Evolutionary conservation across 2,888 invertebrate genomes (phyloP), one percentile per base, ranked within the genome.

Genomic region (Esperia sulphurella): DNA sequence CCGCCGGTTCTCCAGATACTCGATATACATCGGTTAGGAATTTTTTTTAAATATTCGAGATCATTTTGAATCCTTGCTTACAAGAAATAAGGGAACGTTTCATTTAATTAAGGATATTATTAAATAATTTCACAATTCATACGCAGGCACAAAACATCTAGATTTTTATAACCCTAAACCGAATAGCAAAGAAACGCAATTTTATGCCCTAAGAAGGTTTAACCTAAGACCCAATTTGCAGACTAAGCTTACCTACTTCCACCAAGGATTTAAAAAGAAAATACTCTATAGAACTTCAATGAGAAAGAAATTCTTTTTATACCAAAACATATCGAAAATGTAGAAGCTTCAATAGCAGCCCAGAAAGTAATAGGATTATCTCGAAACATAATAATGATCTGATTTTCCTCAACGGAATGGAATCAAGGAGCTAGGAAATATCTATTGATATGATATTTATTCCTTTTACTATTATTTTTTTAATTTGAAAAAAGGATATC

Each of bases 351-450:
- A n/a, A 43, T 45, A 30, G 46, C 52, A 29, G n/a, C 54, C 54
- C 58, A 54, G 57, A 62, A 68, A 65, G 70, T 75, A 75, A 78
- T 71, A 58, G 65, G 75, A 79, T 79, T 78, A 79, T 70, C 66
- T 67, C 57, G 59, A 66, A 76, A 72, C 68, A 70, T 70, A 75
- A 78, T 81, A 76, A 79, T 70, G 68, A 73, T 67, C 68, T 63
- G 71, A 75, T 78, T 79, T 77, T 77, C 77, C 74, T 68, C 56
- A 29, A 21, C 38, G 39, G 42, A 45, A 40, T 14, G 39, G 48
- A 39, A 39, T 30, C 38, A 31, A 8, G 29, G 41, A 28, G 10
- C 2, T n/a, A 28, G 8, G 28, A 38, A 42, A 30, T 8, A 7
- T 41, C 3, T 3, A 9, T 41, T 9, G 41, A 41, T 29, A 21